Conservation (phyloP, 2,797 vertebrate species). For the Pipistrellus kuhlii region DNA sequence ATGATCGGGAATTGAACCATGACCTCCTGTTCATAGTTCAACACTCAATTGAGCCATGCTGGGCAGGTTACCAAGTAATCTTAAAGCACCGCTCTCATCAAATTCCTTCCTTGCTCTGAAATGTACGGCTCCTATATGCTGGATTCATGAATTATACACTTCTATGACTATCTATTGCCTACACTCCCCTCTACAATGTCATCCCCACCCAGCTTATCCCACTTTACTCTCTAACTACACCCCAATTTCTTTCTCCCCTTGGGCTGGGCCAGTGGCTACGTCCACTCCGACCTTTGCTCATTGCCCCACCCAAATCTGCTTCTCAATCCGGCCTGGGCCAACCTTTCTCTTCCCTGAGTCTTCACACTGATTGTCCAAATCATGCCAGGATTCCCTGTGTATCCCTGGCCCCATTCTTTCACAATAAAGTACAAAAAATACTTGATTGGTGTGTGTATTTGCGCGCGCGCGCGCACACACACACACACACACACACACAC, state of each 20-base stretch:
- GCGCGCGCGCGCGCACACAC: too few species aligned
- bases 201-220: not conserved
- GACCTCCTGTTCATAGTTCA: too few species aligned
- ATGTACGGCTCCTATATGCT: not conserved
- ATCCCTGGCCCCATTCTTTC: not conserved
- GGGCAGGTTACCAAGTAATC: not conserved
- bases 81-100: not conserved
- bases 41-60: too few species aligned
- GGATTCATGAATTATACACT: not conserved
- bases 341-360: not conserved
- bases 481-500: fast-evolving
- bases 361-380: not conserved
- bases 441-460: not conserved
- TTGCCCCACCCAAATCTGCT: not conserved
- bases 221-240: not conserved
- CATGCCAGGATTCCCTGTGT: not conserved
- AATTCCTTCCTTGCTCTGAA: not conserved
- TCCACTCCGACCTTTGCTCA: not conserved
- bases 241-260: not conserved
- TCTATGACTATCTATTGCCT: not conserved
- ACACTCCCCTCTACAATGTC: not conserved
- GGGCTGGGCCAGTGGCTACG: not conserved
- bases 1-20: too few species aligned
- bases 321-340: not conserved
- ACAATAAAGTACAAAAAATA: not conserved